Conservation (phyloP, 2,797 vertebrate species). For the Pangasius sanitwongsei region DNA sequence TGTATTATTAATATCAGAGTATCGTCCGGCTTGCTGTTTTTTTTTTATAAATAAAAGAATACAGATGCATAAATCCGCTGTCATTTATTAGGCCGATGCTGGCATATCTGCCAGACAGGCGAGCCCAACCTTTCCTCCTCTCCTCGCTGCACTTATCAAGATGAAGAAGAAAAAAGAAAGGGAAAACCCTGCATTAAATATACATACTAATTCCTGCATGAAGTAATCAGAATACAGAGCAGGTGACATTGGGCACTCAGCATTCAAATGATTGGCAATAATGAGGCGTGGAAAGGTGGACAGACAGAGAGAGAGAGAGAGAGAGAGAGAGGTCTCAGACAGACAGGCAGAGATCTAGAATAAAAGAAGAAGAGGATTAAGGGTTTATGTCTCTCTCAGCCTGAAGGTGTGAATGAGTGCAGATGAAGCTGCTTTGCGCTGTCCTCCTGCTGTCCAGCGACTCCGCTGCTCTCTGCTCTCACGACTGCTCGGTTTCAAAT, state of each 20-base stretch:
- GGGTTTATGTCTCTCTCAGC: slow-evolving; percentile 71
- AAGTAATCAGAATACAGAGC: slow-evolving; percentile 99
- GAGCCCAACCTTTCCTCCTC: slow-evolving; percentile 65
- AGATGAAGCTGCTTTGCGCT: slow-evolving; percentile 26
- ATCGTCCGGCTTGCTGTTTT: slow-evolving; percentile 92
- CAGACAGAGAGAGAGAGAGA: slow-evolving; percentile 63
- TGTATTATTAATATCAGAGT: slow-evolving; percentile 99
- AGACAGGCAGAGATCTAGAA: neutral
- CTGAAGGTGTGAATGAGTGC: slow-evolving; percentile 38
- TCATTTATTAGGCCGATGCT: slow-evolving; percentile 99
- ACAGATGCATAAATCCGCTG: slow-evolving; percentile 99
- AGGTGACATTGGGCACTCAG: slow-evolving; percentile 89
- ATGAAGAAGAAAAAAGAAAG: slow-evolving; percentile 81
- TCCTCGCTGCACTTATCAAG: slow-evolving; percentile 84
- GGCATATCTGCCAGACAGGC: slow-evolving; percentile 98
- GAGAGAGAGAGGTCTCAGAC: slow-evolving; percentile 13
- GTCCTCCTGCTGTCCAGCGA: slow-evolving; percentile 24
- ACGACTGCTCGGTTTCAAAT: slow-evolving; percentile 18
- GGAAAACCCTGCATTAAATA: slow-evolving; percentile 91
- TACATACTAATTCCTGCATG: slow-evolving; percentile 97
- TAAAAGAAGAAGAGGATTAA: slow-evolving; percentile 67
- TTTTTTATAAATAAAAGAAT: slow-evolving; percentile 99
- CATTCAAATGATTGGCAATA: slow-evolving; percentile 88
- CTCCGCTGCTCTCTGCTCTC: neutral
- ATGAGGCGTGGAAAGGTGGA: slow-evolving; percentile 84